A percentile compares a stretch with the other conserved stretches of the same genome.
Evolutionary conservation across 2,113 vertebrate genomes (phyloP).

Genomic region (Artemisiospiza belli): DNA sequence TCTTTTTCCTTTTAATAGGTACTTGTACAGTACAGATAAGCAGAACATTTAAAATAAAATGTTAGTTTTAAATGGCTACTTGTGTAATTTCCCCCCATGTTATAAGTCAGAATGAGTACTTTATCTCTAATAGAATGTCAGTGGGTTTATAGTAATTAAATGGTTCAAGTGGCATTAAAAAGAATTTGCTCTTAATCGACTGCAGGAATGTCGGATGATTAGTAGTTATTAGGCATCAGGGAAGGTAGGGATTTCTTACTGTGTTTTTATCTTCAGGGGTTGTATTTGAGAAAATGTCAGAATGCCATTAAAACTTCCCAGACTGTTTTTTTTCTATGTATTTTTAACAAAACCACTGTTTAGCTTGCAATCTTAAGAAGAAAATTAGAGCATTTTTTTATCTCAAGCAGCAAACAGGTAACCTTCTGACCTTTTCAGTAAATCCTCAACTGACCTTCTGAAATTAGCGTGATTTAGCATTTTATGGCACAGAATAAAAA

Average conservation of each 20-base stretch:
- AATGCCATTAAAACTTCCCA: background rate
- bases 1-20: background rate
- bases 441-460: conserved; percentile 73
- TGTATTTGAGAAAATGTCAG: background rate
- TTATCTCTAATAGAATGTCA: background rate
- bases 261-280: background rate
- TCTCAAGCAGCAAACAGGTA: conserved; percentile 69
- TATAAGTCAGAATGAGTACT: background rate
- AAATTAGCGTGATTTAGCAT: conserved; percentile 75
- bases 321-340: background rate
- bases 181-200: background rate
- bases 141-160: background rate
- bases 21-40: background rate
- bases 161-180: background rate
- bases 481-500: conserved; percentile 85
- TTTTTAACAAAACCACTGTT: conserved; percentile 15
- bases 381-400: conserved; percentile 66
- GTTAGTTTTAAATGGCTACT: background rate
- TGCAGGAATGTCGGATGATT: conserved; percentile 24
- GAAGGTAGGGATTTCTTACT: background rate
- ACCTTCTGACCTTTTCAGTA: conserved; percentile 79
- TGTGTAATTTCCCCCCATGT: background rate
- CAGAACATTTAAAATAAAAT: background rate
- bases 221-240: background rate
- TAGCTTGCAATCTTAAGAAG: conserved; percentile 39